Evolutionary conservation across 1,140 invertebrate genomes (phyloP).

Genomic region (Penaeus indicus): DNA sequence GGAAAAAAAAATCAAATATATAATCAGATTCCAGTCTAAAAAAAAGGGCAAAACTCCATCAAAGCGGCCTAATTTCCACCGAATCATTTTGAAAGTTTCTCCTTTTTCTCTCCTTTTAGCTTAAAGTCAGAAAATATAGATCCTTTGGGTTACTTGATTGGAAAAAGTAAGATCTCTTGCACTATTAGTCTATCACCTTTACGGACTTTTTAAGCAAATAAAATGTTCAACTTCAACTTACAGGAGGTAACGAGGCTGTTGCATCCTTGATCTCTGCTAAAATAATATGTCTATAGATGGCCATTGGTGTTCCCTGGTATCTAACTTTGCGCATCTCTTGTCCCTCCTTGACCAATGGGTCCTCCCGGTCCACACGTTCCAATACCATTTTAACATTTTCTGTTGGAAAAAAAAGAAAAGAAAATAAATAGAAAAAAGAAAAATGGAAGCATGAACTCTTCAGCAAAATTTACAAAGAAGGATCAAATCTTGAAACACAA

Average conservation of each 20-base stretch:
- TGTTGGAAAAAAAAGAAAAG: neutral
- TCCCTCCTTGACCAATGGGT: conserved; percentile 76
- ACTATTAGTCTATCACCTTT: too few relatives aligned
- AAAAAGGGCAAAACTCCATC: too few relatives aligned
- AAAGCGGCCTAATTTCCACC: too few relatives aligned
- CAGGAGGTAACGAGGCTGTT: conserved; percentile 73
- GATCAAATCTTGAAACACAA: neutral
- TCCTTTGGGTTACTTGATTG: too few relatives aligned
- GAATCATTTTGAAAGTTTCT: too few relatives aligned
- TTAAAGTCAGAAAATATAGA: too few relatives aligned
- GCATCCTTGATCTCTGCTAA: conserved; percentile 85
- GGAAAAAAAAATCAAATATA: conserved; percentile 31
- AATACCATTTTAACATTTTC: conserved; percentile 72
- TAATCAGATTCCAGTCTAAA: neutral
- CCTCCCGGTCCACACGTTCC: conserved; percentile 76
- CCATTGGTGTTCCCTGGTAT: conserved; percentile 80
- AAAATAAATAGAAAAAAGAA: neutral
- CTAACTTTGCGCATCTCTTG: conserved; percentile 76
- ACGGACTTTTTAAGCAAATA: too few relatives aligned
- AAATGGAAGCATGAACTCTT: neutral
- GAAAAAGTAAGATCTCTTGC: too few relatives aligned
- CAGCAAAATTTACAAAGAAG: neutral
- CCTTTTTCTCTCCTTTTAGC: too few relatives aligned
- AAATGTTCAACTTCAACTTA: conserved; percentile 66
- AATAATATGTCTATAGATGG: conserved; percentile 84